Evolutionary conservation across 2,797 vertebrate genomes (phyloP).

Genomic region (Clarias laeviceps): DNA sequence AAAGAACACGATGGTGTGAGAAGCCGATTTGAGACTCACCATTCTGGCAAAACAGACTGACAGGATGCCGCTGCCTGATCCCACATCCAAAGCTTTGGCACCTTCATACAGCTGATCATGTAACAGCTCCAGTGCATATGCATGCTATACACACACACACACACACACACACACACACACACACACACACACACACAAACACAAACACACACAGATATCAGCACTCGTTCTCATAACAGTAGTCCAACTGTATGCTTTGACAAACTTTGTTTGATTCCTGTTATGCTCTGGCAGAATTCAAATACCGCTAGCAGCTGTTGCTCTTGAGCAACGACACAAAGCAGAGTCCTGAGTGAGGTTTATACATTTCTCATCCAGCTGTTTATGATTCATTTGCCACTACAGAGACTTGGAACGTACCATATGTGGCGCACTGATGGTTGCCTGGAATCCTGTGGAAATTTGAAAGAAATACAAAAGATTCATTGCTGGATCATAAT

Average conservation of each 20-base stretch:
- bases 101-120: slow-evolving; percentile 95
- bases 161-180: slow-evolving; percentile 15
- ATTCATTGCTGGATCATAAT: slow-evolving; percentile 13
- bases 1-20: neutral
- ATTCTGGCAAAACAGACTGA: slow-evolving; percentile 95
- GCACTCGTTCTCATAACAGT: slow-evolving; percentile 34
- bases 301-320: neutral
- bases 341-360: neutral
- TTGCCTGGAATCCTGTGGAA: slow-evolving; percentile 93
- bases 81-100: slow-evolving; percentile 96
- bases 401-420: slow-evolving; percentile 73
- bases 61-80: slow-evolving; percentile 97
- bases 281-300: neutral
- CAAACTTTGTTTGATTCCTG: neutral
- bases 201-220: slow-evolving; percentile 51
- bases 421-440: slow-evolving; percentile 99
- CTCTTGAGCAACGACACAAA: neutral
- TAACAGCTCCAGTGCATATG: slow-evolving; percentile 95
- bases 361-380: neutral
- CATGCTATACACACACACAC: slow-evolving; percentile 78
- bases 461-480: slow-evolving; percentile 52
- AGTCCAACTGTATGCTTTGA: neutral
- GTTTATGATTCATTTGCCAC: neutral
- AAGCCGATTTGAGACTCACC: slow-evolving; percentile 77
- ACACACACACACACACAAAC: slow-evolving; percentile 22